Base-by-base conservation (phyloP, 1,140 invertebrate genomes). In the Sminthurinus signatus region DNA sequence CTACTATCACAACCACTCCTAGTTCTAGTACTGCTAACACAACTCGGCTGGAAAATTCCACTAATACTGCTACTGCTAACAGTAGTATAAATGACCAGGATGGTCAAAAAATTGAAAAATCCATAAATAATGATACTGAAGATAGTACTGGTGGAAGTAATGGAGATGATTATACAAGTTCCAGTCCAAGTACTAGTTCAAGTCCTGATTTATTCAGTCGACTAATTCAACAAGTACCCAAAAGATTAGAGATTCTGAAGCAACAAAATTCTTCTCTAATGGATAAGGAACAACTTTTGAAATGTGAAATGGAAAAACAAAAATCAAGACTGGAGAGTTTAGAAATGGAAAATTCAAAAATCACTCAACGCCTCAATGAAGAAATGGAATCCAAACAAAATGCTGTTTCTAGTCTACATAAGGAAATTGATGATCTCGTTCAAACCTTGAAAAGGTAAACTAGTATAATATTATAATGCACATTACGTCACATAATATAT, bases 191-290 rank as follows among this genome's bases (percentile, higher is more conserved):
- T 14, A 25, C 5, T n/a, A 27, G 36, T 2, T 28, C 54, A n/a
- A 57, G 50, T 31, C 58, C 62, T 0, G 69, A 67, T 55, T 58
- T 56, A 1, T 43, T 70, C 3, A 60, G 69, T 15, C 23, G 69
- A 51, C 43, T 70, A 2, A 66, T 70, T 10, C 59, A 70, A 43
- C 69, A 70, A 58, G 56, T 70, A 17, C 69, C 69, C 5, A 62
- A 65, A 50, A 27, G 61, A 29, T 36, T 70, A 1, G 65, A 65
- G 28, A 46, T 65, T 2, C 60, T 70, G 3, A 70, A 67, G 32
- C 57, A 50, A 32, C 61, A 70, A 65, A 70, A 70, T 27, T 44
- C 54, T 23, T 12, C 27, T n/a, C 36, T 56, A 31, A 31, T 10
- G 54, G 36, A 32, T 23, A 52, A 39, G 25, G 54, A 63, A 56